Base-by-base conservation (phyloP, 2,797 vertebrate species). In the Amphiprion clarkii region DNA sequence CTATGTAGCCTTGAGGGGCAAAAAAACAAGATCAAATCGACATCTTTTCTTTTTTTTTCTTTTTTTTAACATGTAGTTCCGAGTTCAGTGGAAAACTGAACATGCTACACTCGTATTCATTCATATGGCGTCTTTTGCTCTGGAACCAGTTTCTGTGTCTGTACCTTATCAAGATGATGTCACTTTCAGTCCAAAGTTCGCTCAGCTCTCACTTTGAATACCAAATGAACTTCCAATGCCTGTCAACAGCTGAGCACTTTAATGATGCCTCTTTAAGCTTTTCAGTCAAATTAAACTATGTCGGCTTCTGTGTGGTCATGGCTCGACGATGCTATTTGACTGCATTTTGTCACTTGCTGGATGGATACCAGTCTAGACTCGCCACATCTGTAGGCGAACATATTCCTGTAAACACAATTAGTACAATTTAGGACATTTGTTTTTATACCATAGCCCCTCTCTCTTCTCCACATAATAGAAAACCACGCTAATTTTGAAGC, bases 181-280 rank as follows among this genome's bases (percentile, higher is more conserved):
- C 25, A 57, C 36, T 48, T 14, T 68, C 23, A 33, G 74, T 65
- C 17, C 12, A 61, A 44, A 14, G 59, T 81, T 67, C 65, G 66
- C 44, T 64, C 23, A 53, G 55, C 62, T 46, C 23, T 58, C n/a
- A 65, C 69, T 93, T 92, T 92, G 90, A 89, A 88, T 92, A 89
- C 11, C 88, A 89, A 85, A 92, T 85, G 25, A 2, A 3, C 48
- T 1, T 8, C 56, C 7, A 21, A 2, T 53, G 23, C 56, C 49
- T 48, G 40, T 71, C 44, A 44, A 21, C 46, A 65, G 10, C 21
- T 33, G 36, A 46, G 29, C 1, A 11, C 55, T 56, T 36, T 2
- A 21, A 33, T 25, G 16, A 36, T 13, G 27, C 29, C 69, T 21
- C 40, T 54, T 40, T 44, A n/a, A 10, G 4, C 17, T 17, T 44